Base-by-base conservation (phyloP, 2,888 invertebrate genomes). In the Diarsia dahlii region DNA sequence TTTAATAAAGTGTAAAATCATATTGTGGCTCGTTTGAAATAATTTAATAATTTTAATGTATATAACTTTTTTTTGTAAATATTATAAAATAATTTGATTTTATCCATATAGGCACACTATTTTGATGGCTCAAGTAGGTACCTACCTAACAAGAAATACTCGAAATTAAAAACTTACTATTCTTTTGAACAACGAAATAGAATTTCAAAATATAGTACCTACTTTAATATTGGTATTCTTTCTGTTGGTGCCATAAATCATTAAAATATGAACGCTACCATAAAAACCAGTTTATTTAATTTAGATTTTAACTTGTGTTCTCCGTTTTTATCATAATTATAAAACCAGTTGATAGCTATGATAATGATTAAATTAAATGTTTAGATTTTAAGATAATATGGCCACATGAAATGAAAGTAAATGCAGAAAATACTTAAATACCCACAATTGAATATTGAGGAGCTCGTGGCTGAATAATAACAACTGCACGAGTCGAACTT, bases 181-280 rank as follows among this genome's bases (percentile, higher is more conserved):
- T 18, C 2, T 54, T 12, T n/a, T 54, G 2, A 34, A 63, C 45
- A 48, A 15, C 1, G 9, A 34, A 52, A 74, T 0, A 1, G 48
- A 45, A 45, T 39, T 28, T 23, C 10, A 6, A 54, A 54, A 6
- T 20, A 2, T 54, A n/a, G n/a, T n/a, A 50, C 3, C 8, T 8
- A 8, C 8, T 45, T 10, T 2, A 2, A 18, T 60, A 56, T 65
- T 69, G 54, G n/a, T 52, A 5, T 70, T 60, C 34, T 71, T 52
- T 60, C 28, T 62, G 45, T 58, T 34, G 48, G 84, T 82, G 82
- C 84, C 84, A 82, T 82, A 80, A 68, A 79, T 54, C 39, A 67
- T 66, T 15, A 45, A 56, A 72, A 39, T 10, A 52, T 18, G 6
- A 66, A 66, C 39, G 56, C n/a, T 74, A 74, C 39, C 39, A 64